phyloP scores from a whole-genome alignment of 2,888 invertebrate species.

The Oscheius onirici region DNA sequence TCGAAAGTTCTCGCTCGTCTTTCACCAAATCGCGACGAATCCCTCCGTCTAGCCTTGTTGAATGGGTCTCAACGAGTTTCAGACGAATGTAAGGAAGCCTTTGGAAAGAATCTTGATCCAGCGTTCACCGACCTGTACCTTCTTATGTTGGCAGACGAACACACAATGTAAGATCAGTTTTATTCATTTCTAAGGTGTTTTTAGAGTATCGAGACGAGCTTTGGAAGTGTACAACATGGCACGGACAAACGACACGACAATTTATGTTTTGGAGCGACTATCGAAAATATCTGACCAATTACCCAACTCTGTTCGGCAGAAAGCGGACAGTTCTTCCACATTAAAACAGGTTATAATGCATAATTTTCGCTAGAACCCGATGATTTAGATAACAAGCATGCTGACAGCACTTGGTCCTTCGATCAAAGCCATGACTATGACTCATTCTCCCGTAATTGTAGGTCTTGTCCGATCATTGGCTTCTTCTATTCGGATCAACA shows the following conservation, averaged over 20 bases:
- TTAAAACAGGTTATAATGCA: not conserved
- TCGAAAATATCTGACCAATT: not conserved
- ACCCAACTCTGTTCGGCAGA: not conserved
- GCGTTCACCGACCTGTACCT: not conserved
- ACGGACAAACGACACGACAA: not conserved
- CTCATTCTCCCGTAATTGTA: conserved; percentile 7
- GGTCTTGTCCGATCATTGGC: conserved; percentile 3
- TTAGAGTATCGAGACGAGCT: not conserved
- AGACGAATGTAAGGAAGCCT: conserved; percentile 4
- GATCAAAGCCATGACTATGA: not conserved
- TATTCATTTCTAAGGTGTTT: not conserved
- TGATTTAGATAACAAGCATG: not conserved
- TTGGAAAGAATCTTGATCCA: not conserved
- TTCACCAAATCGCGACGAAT: not conserved
- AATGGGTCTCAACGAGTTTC: not conserved
- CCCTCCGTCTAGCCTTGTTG: conserved; percentile 2
- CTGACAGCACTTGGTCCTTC: not conserved
- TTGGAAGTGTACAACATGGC: not conserved
- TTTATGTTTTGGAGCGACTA: conserved; percentile 5
- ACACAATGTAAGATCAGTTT: not conserved
- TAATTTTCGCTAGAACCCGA: not conserved
- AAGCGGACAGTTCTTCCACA: not conserved
- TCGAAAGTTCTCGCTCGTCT: not conserved
- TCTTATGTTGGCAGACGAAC: not conserved
- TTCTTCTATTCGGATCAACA: conserved; percentile 5